Evolutionary conservation across 1,140 invertebrate genomes (phyloP), one percentile per base, ranked within the genome.

Genomic region (Drosophila triauraria): DNA sequence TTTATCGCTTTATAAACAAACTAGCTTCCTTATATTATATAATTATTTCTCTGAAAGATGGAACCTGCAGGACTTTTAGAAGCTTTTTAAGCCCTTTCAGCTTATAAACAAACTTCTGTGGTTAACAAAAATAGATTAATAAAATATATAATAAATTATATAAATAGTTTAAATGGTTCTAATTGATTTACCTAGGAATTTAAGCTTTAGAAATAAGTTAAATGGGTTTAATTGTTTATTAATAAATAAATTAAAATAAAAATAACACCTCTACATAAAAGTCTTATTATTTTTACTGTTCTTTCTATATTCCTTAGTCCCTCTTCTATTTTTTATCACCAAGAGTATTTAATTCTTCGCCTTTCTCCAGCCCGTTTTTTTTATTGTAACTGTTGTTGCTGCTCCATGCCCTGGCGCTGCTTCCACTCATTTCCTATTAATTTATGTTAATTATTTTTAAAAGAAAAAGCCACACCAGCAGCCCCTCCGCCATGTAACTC

Each of bases 381-480:
- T 38, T 20, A 30, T 50, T 58, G 65, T 87, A 87, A 83, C 83
- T 83, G 83, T 82, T 75, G 50, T 58, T 70, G 46, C 67, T 56
- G 46, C 67, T 56, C 67, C 46, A 44, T 43, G 43, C 38, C 50
- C 30, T 42, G 83, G 79, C 67, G 76, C 71, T 78, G 54, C 79
- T 78, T 88, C 80, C 74, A 83, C 77, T 80, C 84, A 80, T 88
- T 87, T 88, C 84, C 84, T 87, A 87, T 87, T 87, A 87, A 87
- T 87, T 88, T 87, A 87, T 87, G 84, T 84, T 84, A 87, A 87
- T 87, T 87, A 88, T 87, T 87, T 87, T 79, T 80, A 77, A 83
- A 80, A 87, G 84, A 88, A 88, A 87, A 78, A 78, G 63, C 75
- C 79, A 79, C 83, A 82, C 64, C 82, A 82, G 54, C 40, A 82